These are phyloP conservation scores for Dromiciops gliroides DNA, from an alignment of 2,113 vertebrate genomes.

Conservation along the genomic window DNA sequence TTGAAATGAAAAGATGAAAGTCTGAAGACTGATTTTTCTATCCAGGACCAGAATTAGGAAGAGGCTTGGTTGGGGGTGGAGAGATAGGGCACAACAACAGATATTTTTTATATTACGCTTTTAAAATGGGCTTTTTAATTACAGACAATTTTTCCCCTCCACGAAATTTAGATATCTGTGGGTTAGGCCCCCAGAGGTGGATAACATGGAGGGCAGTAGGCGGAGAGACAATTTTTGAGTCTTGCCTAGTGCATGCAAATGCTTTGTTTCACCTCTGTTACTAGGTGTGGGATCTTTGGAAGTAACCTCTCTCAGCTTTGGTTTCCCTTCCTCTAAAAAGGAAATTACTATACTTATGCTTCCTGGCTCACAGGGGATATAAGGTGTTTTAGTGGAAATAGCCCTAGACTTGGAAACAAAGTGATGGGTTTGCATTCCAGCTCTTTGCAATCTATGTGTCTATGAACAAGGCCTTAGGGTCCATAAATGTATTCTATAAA, in stretches of 20 bases:
- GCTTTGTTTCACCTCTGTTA: neutral
- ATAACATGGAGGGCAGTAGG: neutral
- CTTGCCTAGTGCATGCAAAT: neutral
- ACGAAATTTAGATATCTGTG: neutral
- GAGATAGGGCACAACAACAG: neutral
- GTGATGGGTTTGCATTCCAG: neutral
- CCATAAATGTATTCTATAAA: neutral
- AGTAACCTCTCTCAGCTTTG: neutral
- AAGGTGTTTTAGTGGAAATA: neutral
- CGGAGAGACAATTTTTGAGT: neutral
- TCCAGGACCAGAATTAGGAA: neutral
- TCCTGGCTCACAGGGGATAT: neutral
- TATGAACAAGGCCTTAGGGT: neutral
- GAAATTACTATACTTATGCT: neutral
- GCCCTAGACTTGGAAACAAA: neutral
- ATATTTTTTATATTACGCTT: neutral
- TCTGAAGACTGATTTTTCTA: neutral
- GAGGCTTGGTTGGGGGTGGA: neutral
- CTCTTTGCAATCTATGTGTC: neutral
- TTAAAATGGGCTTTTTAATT: neutral
- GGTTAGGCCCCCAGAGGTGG: neutral
- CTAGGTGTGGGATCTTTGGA: neutral
- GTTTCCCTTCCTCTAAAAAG: neutral
- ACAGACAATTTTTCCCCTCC: neutral
- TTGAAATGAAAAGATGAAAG: neutral